These are phyloP conservation scores for Ficedula albicollis DNA, from an alignment of 2,797 vertebrate genomes.

Conservation along the genomic window DNA sequence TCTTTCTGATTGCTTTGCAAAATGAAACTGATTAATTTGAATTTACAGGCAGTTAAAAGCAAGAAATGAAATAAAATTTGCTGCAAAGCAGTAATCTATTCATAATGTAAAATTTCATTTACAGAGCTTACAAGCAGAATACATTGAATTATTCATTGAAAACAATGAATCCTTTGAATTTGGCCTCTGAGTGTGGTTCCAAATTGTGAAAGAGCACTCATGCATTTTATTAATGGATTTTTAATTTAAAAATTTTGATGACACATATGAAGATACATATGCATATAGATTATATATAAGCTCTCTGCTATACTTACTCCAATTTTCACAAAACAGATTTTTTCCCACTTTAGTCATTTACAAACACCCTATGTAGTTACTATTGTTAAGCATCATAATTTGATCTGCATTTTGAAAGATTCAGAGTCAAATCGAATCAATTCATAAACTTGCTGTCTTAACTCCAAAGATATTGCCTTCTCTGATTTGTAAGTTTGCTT, in stretches of 20 bases:
- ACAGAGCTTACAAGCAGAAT: neutral
- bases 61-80: neutral
- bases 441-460: neutral
- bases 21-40: neutral
- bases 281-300: neutral
- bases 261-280: neutral
- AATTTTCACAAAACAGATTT: neutral
- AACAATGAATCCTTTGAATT: neutral
- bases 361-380: neutral
- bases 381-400: neutral
- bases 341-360: neutral
- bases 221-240: neutral
- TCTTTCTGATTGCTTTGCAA: neutral
- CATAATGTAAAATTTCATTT: neutral
- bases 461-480: neutral
- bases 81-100: neutral
- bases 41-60: constrained; percentile 1
- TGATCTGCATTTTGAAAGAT: neutral
- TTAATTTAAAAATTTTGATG: neutral
- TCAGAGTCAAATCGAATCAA: neutral
- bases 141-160: constrained; percentile 20
- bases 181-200: neutral
- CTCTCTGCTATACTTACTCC: neutral
- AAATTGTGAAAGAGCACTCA: neutral
- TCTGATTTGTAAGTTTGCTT: neutral